phyloP scores from a whole-genome alignment of 2,113 vertebrate species.

The Alligator sinensis region DNA sequence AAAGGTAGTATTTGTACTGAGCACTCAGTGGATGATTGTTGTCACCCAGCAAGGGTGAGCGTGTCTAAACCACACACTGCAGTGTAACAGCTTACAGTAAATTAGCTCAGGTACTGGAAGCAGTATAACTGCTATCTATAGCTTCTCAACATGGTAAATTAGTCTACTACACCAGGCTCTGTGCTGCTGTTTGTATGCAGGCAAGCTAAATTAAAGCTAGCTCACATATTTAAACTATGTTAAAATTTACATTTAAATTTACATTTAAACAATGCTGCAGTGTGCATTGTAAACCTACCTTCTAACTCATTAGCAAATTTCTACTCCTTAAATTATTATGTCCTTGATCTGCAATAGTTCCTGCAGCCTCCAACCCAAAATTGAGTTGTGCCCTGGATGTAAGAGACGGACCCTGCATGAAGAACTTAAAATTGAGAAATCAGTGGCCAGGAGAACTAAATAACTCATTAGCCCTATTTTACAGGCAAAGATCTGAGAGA shows the following conservation, averaged over 20 bases:
- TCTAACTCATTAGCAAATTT: neutral
- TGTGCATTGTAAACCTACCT: neutral
- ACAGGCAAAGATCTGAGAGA: neutral
- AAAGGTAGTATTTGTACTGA: fast-evolving
- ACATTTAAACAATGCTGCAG: too few species aligned
- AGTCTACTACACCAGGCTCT: too few species aligned
- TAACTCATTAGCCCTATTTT: neutral
- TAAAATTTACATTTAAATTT: too few species aligned
- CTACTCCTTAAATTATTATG: neutral
- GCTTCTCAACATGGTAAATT: too few species aligned
- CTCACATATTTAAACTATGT: too few species aligned
- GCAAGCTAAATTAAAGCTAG: too few species aligned
- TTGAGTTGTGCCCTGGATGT: neutral
- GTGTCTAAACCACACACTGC: too few species aligned
- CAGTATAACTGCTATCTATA: too few species aligned
- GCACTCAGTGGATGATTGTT: fast-evolving
- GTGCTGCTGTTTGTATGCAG: too few species aligned
- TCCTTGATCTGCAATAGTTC: neutral
- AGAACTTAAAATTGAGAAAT: neutral
- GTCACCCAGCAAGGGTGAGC: neutral
- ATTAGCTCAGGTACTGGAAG: too few species aligned
- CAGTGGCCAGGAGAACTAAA: neutral
- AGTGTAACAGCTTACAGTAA: too few species aligned
- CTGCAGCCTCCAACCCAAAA: neutral
- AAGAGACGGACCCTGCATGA: neutral